phyloP scores from a whole-genome alignment of 1,140 invertebrate genomes.

The Chionoecetes opilio region DNA sequence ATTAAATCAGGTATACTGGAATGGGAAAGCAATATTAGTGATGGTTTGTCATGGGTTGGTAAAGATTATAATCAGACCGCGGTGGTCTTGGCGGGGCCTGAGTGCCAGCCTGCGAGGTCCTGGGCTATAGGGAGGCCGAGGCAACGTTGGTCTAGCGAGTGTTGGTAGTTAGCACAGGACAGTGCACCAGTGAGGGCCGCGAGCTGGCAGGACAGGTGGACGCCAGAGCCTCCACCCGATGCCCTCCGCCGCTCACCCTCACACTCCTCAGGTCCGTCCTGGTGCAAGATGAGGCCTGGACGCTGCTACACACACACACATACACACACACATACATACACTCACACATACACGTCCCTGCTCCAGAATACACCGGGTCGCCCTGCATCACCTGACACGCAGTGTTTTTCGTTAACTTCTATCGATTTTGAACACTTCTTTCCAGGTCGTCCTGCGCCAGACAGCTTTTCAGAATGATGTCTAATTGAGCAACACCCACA shows the following conservation, averaged over 20 bases:
- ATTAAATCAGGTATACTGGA: no score
- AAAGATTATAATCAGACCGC: no score
- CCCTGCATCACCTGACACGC: constrained; percentile 43
- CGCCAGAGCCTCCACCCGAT: not conserved
- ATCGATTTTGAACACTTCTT: constrained; percentile 66
- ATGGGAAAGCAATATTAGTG: no score
- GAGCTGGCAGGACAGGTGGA: constrained; percentile 58
- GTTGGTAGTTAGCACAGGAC: constrained; percentile 8
- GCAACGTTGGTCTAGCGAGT: constrained; percentile 14
- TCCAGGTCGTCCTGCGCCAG: constrained; percentile 48
- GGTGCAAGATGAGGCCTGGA: not conserved
- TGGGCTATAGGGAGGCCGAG: no score
- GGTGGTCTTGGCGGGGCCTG: no score
- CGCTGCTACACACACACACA: constrained; percentile 38
- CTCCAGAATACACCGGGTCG: constrained; percentile 7
- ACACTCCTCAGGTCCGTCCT: not conserved
- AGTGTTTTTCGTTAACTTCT: constrained; percentile 52
- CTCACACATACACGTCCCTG: constrained; percentile 27
- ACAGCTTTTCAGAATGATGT: constrained; percentile 51
- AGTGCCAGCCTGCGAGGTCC: no score
- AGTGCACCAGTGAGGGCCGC: not conserved
- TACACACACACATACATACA: constrained; percentile 21
- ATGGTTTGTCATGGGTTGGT: no score
- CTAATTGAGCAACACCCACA: not conserved
- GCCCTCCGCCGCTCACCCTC: no score